Evolutionary conservation across 2,888 invertebrate species (phyloP).

Genomic region (Diaphora mendica): DNA sequence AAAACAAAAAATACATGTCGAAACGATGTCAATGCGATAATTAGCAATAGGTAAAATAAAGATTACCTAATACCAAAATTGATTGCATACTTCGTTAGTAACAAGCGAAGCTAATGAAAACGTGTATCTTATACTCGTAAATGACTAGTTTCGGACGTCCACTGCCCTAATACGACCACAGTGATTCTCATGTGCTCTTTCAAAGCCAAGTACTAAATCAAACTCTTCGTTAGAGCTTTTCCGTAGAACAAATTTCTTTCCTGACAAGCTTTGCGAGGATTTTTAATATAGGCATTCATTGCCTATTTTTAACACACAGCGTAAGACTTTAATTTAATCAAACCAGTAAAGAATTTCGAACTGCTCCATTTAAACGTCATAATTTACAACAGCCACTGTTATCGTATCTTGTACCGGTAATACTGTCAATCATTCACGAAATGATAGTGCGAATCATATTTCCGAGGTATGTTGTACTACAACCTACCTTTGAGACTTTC

Average conservation of each 20-base stretch:
- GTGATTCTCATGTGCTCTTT: neutral
- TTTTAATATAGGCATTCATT: neutral
- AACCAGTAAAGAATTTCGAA: neutral
- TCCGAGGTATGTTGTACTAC: neutral
- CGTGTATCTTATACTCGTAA: neutral
- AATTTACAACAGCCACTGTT: constrained; percentile 23
- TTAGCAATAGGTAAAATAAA: neutral
- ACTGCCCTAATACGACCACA: neutral
- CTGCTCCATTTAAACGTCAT: neutral
- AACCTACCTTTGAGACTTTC: neutral
- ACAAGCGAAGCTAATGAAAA: no score
- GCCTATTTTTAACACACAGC: neutral
- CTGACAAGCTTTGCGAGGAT: neutral
- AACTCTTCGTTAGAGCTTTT: no score
- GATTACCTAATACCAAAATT: neutral
- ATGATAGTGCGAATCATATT: neutral
- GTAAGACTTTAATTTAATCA: neutral
- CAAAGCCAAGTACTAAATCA: neutral
- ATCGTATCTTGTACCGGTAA: constrained; percentile 36
- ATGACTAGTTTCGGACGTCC: neutral
- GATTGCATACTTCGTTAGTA: neutral
- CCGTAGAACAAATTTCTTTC: no score
- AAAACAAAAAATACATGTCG: no score
- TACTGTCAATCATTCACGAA: constrained; percentile 37
- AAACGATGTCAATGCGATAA: no score